phyloP scores from a whole-genome alignment of 2,797 vertebrate species.

The Onychomys leucogaster region DNA sequence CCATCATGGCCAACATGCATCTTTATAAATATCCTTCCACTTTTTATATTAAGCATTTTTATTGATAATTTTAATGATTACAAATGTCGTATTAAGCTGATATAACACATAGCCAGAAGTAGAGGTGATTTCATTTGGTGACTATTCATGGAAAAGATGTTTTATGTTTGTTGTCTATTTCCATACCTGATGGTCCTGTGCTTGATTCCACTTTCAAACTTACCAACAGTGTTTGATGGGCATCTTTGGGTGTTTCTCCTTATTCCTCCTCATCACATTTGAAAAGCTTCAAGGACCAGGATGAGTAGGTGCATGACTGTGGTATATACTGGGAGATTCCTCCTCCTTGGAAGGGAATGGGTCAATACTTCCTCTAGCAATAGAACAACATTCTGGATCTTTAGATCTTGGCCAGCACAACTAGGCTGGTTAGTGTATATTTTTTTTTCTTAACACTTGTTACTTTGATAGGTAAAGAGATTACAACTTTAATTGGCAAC shows the following conservation, averaged over 20 bases:
- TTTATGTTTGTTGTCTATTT: not conserved
- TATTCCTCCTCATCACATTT: not conserved
- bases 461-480: slow-evolving; percentile 38
- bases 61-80: not conserved
- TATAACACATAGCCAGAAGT: not conserved
- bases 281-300: not conserved
- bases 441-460: not conserved
- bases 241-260: not conserved
- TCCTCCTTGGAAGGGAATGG: not conserved
- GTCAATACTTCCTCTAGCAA: not conserved
- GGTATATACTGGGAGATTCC: not conserved
- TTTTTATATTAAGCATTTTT: not conserved
- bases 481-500: slow-evolving; percentile 23
- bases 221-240: not conserved
- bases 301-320: not conserved
- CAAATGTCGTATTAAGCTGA: not conserved
- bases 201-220: not conserved
- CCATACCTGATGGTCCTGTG: not conserved
- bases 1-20: not conserved
- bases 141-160: slow-evolving; percentile 17
- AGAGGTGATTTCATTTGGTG: not conserved
- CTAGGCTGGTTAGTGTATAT: not conserved
- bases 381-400: not conserved
- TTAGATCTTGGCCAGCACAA: not conserved
- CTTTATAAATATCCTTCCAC: not conserved